Evolutionary conservation across 2,888 invertebrate species (phyloP).

Genomic region (Lamellibrachia satsuma): DNA sequence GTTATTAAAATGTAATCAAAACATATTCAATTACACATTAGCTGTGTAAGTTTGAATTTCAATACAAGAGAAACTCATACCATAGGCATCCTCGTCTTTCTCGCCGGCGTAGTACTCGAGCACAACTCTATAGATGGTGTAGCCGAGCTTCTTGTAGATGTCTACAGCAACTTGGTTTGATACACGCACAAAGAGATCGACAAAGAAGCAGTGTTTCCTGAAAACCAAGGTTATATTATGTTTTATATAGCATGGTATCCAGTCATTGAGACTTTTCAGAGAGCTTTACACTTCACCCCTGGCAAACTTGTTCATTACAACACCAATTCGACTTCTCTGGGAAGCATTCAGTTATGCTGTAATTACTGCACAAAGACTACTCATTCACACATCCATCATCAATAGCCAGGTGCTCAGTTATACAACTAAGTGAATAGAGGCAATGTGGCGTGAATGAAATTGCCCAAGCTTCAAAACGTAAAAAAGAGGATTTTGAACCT

Average conservation of each 20-base stretch:
- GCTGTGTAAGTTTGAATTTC: neutral
- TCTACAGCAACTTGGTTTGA: conserved; percentile 97
- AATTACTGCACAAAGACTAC: no score
- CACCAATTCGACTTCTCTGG: no score
- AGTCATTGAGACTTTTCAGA: no score
- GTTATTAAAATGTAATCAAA: neutral
- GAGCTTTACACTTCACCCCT: no score
- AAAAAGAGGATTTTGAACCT: no score
- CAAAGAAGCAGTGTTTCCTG: conserved; percentile 95
- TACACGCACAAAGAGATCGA: conserved; percentile 96
- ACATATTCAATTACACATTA: neutral
- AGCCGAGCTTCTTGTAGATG: conserved; percentile 96
- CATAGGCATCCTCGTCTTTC: conserved; percentile 97
- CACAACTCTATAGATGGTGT: conserved; percentile 94
- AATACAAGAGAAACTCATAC: conserved; percentile 68
- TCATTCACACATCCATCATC: no score
- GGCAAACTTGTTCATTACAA: no score
- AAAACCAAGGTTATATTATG: conserved; percentile 55
- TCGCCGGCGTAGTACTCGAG: conserved; percentile 95
- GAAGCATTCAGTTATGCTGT: no score
- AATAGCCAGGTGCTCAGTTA: no score
- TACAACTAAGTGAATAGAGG: no score
- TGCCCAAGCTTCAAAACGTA: no score
- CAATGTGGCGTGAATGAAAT: no score
- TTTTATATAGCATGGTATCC: neutral